Evolutionary conservation across 2,113 vertebrate genomes (phyloP).

Genomic region (Circaetus cinerascens): DNA sequence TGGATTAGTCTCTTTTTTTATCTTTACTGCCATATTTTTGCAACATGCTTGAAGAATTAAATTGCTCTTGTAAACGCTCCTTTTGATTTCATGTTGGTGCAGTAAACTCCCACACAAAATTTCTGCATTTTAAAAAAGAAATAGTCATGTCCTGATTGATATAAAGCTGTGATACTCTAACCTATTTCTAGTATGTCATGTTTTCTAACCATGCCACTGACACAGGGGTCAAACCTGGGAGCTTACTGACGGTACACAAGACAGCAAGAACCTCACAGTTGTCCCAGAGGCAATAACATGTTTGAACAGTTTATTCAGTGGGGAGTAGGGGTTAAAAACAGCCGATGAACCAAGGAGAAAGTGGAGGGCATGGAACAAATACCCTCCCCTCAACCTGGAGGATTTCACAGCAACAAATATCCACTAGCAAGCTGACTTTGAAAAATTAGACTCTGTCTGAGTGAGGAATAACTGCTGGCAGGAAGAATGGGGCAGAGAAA

Average conservation of each 20-base stretch:
- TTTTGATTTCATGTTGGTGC: constrained; percentile 3
- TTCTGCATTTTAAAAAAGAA: not conserved
- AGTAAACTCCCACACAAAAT: not conserved
- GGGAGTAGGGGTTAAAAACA: not conserved
- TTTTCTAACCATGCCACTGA: not conserved
- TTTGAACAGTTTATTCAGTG: not conserved
- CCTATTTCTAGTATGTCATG: not conserved
- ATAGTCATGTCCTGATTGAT: not conserved
- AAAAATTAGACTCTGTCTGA: not conserved
- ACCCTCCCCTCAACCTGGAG: not conserved
- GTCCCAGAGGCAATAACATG: not conserved
- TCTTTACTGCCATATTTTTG: constrained; percentile 67
- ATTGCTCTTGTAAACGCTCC: constrained; percentile 65
- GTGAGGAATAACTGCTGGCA: not conserved
- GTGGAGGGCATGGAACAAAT: not conserved
- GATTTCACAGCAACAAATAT: not conserved
- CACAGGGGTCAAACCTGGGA: not conserved
- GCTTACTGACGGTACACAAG: not conserved
- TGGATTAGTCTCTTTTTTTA: constrained; percentile 68
- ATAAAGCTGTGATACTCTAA: not conserved
- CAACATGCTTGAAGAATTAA: constrained; percentile 64
- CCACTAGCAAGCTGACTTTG: not conserved
- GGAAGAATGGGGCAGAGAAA: not conserved
- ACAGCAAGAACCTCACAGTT: not conserved
- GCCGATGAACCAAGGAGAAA: not conserved